A percentile compares a stretch with the other conserved stretches of the same genome.
Conservation (phyloP, 2,113 vertebrate genomes). For the Tachysurus vachellii region DNA sequence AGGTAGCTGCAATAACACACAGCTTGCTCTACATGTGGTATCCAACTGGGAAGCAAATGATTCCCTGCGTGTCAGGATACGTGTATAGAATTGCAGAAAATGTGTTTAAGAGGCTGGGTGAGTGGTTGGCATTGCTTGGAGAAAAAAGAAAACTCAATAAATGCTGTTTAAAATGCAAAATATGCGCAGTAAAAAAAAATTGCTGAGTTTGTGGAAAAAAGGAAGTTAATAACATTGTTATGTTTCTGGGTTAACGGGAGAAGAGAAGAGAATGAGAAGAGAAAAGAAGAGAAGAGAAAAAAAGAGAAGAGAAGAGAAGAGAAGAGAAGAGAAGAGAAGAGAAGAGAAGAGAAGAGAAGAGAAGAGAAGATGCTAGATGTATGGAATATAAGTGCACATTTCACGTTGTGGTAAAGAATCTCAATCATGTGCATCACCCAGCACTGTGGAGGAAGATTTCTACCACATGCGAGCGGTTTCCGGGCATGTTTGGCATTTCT, state of each 20-base stretch:
- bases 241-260: conserved; percentile 58
- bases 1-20: conserved; percentile 59
- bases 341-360: neutral
- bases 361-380: conserved; percentile 54
- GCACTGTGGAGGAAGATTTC: conserved; percentile 21
- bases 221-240: conserved; percentile 51
- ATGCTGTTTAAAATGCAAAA: conserved; percentile 66
- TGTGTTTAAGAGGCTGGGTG: neutral
- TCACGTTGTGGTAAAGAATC: conserved; percentile 38
- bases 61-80: neutral
- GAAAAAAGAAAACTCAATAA: conserved; percentile 45
- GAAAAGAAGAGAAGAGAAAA: conserved; percentile 57
- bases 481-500: conserved; percentile 37
- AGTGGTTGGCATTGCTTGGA: neutral
- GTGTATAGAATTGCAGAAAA: conserved; percentile 8
- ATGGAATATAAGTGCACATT: conserved; percentile 36
- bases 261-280: conserved; percentile 57
- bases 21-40: conserved; percentile 56
- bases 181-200: conserved; percentile 70
- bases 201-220: conserved; percentile 74
- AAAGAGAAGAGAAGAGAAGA: conserved; percentile 22
- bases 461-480: conserved; percentile 46
- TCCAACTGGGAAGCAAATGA: conserved; percentile 22
- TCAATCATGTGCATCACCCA: conserved; percentile 58
- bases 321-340: conserved; percentile 36